phyloP scores from a whole-genome alignment of 2,888 invertebrate genomes.

The Epirrhoe tristata region DNA sequence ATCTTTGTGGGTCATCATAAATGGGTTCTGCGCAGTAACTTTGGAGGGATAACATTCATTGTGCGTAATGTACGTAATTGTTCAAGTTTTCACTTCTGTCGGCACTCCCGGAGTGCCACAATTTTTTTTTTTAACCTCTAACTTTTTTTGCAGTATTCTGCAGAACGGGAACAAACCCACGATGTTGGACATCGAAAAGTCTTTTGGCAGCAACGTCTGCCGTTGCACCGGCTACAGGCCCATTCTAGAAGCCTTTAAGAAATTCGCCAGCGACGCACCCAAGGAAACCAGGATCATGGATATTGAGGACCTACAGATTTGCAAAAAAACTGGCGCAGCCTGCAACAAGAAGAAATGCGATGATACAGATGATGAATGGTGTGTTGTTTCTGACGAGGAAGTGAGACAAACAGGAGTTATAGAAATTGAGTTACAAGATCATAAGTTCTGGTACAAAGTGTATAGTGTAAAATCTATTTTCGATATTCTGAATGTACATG shows the following conservation, averaged over 20 bases:
- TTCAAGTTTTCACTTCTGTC: too few relatives aligned
- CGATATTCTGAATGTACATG: conserved; percentile 72
- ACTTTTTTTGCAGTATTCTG: conserved; percentile 60
- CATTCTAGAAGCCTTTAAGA: conserved; percentile 87
- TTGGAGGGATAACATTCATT: too few relatives aligned
- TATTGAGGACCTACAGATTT: conserved; percentile 60
- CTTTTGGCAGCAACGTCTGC: conserved; percentile 90
- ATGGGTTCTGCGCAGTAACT: too few relatives aligned
- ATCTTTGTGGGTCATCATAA: too few relatives aligned
- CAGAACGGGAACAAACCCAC: conserved; percentile 74
- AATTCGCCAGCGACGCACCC: conserved; percentile 79
- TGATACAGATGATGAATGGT: conserved; percentile 39
- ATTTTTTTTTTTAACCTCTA: neutral
- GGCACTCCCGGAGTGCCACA: too few relatives aligned
- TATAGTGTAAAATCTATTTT: conserved; percentile 79
- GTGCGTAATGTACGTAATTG: too few relatives aligned
- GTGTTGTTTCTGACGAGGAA: conserved; percentile 35
- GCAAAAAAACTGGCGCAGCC: conserved; percentile 44
- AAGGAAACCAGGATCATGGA: conserved; percentile 49
- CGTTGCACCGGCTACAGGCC: conserved; percentile 90
- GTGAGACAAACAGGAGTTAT: conserved; percentile 41
- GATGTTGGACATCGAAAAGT: conserved; percentile 87
- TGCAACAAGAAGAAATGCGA: conserved; percentile 41
- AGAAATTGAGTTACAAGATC: conserved; percentile 65
- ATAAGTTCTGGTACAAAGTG: conserved; percentile 83